Percentiles rank a stretch among this genome's conserved stretches.
These are phyloP conservation scores for Conus ventricosus DNA, from an alignment of 1,140 invertebrate genomes.

Conservation along the genomic window DNA sequence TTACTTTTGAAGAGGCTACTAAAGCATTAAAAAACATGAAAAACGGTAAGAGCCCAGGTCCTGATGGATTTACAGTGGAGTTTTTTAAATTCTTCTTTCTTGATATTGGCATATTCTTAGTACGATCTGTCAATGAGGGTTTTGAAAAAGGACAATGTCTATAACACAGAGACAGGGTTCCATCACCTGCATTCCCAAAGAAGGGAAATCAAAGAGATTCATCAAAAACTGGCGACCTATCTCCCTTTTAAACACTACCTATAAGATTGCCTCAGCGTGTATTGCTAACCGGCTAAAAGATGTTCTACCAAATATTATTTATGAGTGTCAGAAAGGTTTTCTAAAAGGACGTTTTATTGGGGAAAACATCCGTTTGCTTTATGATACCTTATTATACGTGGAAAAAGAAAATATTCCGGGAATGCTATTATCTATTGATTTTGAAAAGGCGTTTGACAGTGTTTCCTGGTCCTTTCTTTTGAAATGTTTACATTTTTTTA, in stretches of 20 bases:
- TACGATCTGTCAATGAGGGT: not conserved
- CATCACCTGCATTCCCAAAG: constrained; percentile 31
- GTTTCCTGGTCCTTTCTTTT: constrained; percentile 35
- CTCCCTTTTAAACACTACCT: constrained; percentile 17
- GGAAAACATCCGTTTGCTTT: constrained; percentile 28
- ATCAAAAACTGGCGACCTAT: constrained; percentile 31
- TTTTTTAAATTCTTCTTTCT: no score
- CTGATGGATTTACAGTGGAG: no score
- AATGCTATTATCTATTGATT: constrained; percentile 37
- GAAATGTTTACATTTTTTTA: constrained; percentile 27
- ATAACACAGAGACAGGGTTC: not conserved
- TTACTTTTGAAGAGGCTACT: no score
- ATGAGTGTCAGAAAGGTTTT: constrained; percentile 21
- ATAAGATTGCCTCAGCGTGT: constrained; percentile 30
- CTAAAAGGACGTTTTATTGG: constrained; percentile 29
- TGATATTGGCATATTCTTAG: no score
- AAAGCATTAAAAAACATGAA: no score
- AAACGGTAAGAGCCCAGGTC: no score
- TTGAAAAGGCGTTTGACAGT: constrained; percentile 45
- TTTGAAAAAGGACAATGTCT: not conserved
- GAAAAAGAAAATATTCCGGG: constrained; percentile 27
- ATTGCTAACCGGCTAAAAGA: constrained; percentile 25
- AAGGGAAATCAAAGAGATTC: constrained; percentile 21
- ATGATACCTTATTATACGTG: constrained; percentile 20
- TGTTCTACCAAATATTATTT: not conserved